Conservation (phyloP, 92 coral and sea anemone species). For the Palythoa caribaeorum region DNA sequence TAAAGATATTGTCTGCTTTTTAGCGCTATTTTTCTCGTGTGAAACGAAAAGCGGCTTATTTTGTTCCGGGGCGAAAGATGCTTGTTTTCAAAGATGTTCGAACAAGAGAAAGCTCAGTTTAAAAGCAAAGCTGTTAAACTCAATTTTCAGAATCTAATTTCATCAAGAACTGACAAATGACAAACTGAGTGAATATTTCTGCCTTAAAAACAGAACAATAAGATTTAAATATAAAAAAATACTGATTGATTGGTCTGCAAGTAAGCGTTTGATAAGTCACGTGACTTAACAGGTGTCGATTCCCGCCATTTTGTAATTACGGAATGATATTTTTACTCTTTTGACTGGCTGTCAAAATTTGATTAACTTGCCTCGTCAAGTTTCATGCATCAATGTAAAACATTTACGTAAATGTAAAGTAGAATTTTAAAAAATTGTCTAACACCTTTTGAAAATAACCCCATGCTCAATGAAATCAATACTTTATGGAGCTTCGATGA, state of each 20-base stretch:
- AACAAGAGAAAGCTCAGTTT: neutral
- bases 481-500: conserved; percentile 10
- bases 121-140: neutral
- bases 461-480: conserved; percentile 11
- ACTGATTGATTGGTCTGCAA: conserved; percentile 19
- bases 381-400: neutral
- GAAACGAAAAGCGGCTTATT: conserved; percentile 1
- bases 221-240: neutral
- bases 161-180: conserved; percentile 27
- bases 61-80: conserved; percentile 16
- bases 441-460: neutral
- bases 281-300: conserved; percentile 67
- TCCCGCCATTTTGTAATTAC: conserved; percentile 40
- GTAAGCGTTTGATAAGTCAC: conserved; percentile 37
- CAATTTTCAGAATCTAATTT: conserved; percentile 24
- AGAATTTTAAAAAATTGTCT: neutral
- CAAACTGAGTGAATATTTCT: conserved; percentile 3
- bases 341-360: conserved; percentile 13
- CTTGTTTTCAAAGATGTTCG: neutral
- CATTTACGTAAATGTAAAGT: neutral
- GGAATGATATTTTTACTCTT: neutral
- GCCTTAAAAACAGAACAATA: conserved; percentile 30
- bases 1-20: conserved; percentile 3
- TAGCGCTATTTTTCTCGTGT: neutral
- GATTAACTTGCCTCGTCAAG: neutral